Conservation (phyloP, 1,140 invertebrate genomes). For the Aphis craccivora region DNA sequence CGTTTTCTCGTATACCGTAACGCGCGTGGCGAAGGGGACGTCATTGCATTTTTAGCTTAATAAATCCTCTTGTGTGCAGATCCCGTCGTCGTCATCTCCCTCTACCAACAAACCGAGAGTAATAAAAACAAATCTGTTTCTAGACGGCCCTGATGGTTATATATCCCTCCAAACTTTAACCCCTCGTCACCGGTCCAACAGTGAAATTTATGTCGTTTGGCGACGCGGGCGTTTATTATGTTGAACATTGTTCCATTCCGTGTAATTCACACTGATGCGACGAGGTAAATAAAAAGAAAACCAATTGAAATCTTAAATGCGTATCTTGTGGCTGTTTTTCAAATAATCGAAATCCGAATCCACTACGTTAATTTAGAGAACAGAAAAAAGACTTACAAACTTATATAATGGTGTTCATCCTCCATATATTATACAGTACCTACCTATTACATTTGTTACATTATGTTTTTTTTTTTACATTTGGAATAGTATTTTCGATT, state of each 20-base stretch:
- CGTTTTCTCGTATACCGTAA: background rate
- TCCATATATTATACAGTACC: background rate
- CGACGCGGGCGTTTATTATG: background rate
- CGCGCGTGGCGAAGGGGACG: background rate
- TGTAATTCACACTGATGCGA: background rate
- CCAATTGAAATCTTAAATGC: conserved; percentile 7
- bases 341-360: conserved; percentile 23
- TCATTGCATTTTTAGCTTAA: conserved; percentile 47
- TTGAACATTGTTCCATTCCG: conserved; percentile 14
- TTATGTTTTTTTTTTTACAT: background rate
- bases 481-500: background rate
- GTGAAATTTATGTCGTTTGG: conserved; percentile 49
- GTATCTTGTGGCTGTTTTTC: background rate
- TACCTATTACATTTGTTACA: background rate
- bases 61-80: conserved; percentile 39
- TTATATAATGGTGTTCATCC: background rate
- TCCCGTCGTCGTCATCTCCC: background rate
- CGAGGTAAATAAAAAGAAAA: conserved; percentile 7
- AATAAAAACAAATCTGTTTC: conserved; percentile 55
- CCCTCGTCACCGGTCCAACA: conserved; percentile 13
- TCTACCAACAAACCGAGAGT: conserved; percentile 22
- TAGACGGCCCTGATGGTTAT: conserved; percentile 36
- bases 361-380: background rate
- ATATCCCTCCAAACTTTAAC: conserved; percentile 43
- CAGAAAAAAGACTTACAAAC: background rate